Evolutionary conservation across 2,888 invertebrate genomes (phyloP).

Genomic region (Machimus rusticus): DNA sequence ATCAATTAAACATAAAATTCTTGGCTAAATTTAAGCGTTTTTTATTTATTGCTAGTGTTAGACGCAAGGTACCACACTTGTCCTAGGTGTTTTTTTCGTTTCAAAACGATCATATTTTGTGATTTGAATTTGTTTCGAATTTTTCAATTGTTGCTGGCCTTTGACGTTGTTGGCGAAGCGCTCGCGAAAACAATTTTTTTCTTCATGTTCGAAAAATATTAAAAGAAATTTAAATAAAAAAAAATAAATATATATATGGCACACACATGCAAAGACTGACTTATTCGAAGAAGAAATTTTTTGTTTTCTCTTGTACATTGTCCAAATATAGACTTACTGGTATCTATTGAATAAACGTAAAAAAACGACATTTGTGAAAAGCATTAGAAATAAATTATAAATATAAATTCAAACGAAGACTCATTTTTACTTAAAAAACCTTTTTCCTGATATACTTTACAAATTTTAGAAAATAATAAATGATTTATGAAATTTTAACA

Average conservation of each 20-base stretch:
- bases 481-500: no score
- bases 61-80: background rate
- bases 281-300: constrained; percentile 25
- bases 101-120: background rate
- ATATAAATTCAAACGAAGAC: background rate
- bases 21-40: background rate
- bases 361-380: constrained; percentile 19
- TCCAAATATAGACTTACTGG: constrained; percentile 29
- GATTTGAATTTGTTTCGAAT: background rate
- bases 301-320: constrained; percentile 34
- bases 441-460: background rate
- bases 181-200: background rate
- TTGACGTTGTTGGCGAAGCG: background rate
- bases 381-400: constrained; percentile 22
- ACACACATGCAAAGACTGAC: constrained; percentile 41
- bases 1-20: background rate
- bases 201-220: background rate
- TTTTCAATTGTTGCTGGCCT: background rate
- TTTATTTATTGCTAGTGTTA: constrained; percentile 30
- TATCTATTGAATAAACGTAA: constrained; percentile 15
- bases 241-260: background rate
- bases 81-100: background rate
- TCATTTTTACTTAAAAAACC: background rate
- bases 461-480: no score
- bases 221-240: background rate